Evolutionary conservation across 2,113 vertebrate genomes (phyloP), one percentile per base, ranked within the genome.

Genomic region (Entelurus aequoreus): DNA sequence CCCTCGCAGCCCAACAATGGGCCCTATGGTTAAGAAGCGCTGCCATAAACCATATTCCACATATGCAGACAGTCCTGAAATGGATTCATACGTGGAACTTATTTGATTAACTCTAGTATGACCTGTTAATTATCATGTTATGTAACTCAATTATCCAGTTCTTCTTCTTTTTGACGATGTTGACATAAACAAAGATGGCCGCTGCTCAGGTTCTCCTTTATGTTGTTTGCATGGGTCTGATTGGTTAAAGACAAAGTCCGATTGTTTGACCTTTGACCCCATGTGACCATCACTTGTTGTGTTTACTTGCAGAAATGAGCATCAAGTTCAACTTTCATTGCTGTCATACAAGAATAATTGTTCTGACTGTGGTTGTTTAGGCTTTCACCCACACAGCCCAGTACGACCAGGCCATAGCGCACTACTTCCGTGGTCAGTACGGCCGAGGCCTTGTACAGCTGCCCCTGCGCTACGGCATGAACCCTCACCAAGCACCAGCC

Each of bases 301-400:
- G 6, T 49, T 10, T 4, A 46, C 54, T 21, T 40, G 6, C 38
- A 40, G 7, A 40, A 35, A 16, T 62, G 19, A 36, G 7, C 5
- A 1, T n/a, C 21, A 13, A 47, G 9, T 61, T 37, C 9, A 47
- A 55, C 8, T 51, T 51, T 14, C 21, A 11, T 37, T 55, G 21
- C 0, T 5, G 37, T 36, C 5, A 11, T 44, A 15, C n/a, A 14
- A 36, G 37, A 50, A 11, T 19, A 19, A 8, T 5, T 51, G 7
- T 10, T 19, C 4, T 21, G 8, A 10, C 12, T 19, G 9, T 46
- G 60, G 3, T 28, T 37, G 21, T 8, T 14, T 71, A 99, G 97
- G 96, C 94, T 14, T 99, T 99, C 81, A 96, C 95, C 11, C 97
- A 96, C 72, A 99, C 97, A 0, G 94, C 96, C 8, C 94, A 93